Percentiles rank a stretch among this genome's conserved stretches.
These are phyloP conservation scores for Siphlonurus alternatus DNA, from an alignment of 2,888 invertebrate species.

Conservation along the genomic window DNA sequence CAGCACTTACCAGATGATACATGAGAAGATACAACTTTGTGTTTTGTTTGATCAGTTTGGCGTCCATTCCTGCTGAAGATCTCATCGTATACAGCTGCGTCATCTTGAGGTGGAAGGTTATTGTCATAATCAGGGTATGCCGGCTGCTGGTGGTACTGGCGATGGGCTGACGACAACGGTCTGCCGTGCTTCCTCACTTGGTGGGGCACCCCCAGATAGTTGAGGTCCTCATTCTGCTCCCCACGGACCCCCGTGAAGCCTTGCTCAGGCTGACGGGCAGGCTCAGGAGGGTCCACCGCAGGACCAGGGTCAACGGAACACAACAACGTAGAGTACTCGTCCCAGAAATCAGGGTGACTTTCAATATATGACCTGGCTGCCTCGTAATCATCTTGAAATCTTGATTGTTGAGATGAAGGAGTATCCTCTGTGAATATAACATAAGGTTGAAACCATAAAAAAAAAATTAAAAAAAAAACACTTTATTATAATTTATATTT, in stretches of 20 bases:
- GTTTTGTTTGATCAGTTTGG: not conserved
- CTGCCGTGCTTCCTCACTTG: not conserved
- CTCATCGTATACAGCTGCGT: not conserved
- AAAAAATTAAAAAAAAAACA: no score
- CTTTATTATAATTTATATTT: no score
- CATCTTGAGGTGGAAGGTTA: not conserved
- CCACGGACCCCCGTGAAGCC: not conserved
- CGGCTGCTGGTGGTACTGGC: not conserved
- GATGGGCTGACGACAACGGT: not conserved
- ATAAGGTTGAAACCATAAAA: no score
- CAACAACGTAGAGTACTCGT: constrained; percentile 12
- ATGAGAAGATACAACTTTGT: not conserved
- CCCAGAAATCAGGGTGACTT: constrained; percentile 24
- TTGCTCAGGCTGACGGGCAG: not conserved
- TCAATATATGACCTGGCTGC: constrained; percentile 16
- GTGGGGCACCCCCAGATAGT: not conserved
- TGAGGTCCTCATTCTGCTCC: not conserved
- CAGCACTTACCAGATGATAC: not conserved
- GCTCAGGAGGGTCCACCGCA: not conserved
- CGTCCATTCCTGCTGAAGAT: not conserved
- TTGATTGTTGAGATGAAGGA: not conserved
- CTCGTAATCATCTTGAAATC: not conserved
- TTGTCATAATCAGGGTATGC: not conserved
- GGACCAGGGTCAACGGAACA: not conserved
- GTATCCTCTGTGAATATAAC: constrained; percentile 17